Evolutionary conservation across 2,113 vertebrate genomes (phyloP).

Genomic region (Microtus oregoni): DNA sequence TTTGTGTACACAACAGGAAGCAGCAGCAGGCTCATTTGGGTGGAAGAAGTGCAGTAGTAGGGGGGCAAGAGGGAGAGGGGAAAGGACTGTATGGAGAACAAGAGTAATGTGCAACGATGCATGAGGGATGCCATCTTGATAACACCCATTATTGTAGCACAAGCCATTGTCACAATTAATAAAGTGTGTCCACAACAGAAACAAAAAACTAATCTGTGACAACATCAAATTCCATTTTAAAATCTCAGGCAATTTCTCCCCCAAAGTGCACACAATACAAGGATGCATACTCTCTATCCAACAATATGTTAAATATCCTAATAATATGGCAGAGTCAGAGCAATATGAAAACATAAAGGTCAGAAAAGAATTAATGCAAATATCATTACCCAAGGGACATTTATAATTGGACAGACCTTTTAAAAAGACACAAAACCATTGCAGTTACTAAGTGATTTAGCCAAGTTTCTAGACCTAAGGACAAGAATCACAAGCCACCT

Average conservation of each 20-base stretch:
- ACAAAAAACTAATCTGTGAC: not conserved
- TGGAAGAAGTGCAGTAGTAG: not conserved
- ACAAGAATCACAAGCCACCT: not conserved
- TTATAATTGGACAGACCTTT: not conserved
- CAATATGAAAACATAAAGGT: not conserved
- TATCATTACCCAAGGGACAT: not conserved
- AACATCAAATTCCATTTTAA: not conserved
- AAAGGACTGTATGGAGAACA: not conserved
- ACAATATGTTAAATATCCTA: not conserved
- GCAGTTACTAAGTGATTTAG: not conserved
- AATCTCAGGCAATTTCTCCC: not conserved
- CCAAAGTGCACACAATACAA: not conserved
- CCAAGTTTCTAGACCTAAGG: not conserved
- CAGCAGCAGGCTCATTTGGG: not conserved
- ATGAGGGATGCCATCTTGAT: not conserved
- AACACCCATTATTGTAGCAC: no score
- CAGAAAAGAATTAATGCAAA: not conserved
- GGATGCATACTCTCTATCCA: not conserved
- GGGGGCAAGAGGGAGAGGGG: no score
- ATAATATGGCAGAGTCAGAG: not conserved
- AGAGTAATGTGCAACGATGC: not conserved
- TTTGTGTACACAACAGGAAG: not conserved
- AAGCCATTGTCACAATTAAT: not conserved
- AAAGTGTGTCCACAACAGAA: not conserved
- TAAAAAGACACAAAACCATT: not conserved